Conservation (phyloP, 2,797 vertebrate species). For the Phataginus tetradactyla region DNA sequence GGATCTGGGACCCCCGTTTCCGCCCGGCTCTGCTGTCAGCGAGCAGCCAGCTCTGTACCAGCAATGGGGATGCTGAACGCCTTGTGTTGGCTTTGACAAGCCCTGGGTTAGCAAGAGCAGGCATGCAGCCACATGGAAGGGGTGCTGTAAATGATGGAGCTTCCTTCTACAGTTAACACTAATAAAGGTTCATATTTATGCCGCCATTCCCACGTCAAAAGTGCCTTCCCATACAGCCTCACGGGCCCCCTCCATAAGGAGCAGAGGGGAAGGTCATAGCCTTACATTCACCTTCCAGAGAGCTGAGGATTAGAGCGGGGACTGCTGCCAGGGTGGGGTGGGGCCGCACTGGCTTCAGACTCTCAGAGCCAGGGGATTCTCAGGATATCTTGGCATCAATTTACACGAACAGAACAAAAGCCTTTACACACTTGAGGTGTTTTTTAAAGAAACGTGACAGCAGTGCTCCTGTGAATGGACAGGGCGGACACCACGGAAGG, state of each 20-base stretch:
- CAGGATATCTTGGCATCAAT: too few species aligned
- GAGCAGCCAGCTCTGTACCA: too few species aligned
- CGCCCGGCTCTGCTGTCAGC: rapidly evolving
- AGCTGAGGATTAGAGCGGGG: neutral
- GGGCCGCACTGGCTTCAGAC: neutral
- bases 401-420: neutral
- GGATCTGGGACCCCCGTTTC: neutral
- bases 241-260: too few species aligned
- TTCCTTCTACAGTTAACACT: rapidly evolving
- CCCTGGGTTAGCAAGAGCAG: neutral
- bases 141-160: rapidly evolving
- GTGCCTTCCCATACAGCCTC: neutral
- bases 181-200: too few species aligned
- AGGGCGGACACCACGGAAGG: too few species aligned
- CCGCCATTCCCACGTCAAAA: neutral
- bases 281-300: rapidly evolving
- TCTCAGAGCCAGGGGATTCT: neutral
- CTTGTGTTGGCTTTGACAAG: neutral
- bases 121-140: neutral
- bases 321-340: rapidly evolving
- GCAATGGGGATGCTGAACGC: neutral
- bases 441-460: neutral
- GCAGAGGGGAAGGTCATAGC: neutral
- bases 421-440: neutral
- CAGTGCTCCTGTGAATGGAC: neutral